Percentiles rank a stretch among this genome's conserved stretches.
These are phyloP conservation scores for Montipora foliosa DNA, from an alignment of 64 coral and sea anemone genomes.

Conservation along the genomic window DNA sequence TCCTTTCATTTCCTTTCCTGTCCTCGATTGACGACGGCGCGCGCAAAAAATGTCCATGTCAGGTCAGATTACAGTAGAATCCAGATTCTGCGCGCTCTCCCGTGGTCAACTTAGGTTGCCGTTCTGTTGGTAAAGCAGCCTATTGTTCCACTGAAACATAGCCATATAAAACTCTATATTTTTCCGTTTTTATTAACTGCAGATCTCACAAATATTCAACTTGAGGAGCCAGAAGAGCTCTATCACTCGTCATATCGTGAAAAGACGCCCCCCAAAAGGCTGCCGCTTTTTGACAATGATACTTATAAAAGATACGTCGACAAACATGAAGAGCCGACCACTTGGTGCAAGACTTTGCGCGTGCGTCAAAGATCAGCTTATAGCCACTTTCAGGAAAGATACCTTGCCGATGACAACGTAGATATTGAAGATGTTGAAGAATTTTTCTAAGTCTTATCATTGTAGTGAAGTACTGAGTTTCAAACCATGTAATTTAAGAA, in stretches of 20 bases:
- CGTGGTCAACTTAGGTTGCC: too few relatives aligned
- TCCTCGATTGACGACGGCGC: too few relatives aligned
- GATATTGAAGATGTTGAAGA: conserved; percentile 18
- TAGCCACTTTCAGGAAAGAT: background rate
- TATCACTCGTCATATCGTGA: background rate
- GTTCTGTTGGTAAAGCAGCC: too few relatives aligned
- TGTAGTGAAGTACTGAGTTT: background rate
- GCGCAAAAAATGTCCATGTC: too few relatives aligned
- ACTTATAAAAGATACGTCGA: background rate
- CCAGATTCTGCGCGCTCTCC: too few relatives aligned
- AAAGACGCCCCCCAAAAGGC: background rate
- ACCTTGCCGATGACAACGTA: background rate
- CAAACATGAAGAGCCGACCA: background rate
- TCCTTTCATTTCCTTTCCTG: too few relatives aligned
- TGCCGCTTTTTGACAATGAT: background rate
- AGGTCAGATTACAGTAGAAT: too few relatives aligned
- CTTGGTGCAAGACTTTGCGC: background rate
- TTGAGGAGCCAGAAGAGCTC: background rate
- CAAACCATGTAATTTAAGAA: too few relatives aligned
- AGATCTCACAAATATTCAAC: background rate
- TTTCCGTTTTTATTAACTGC: background rate
- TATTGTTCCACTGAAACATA: too few relatives aligned
- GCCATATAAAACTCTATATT: background rate
- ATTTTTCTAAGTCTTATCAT: background rate
- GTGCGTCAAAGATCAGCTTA: background rate